These are phyloP conservation scores for Molorchus minor DNA, from an alignment of 2,888 invertebrate species.

Conservation along the genomic window DNA sequence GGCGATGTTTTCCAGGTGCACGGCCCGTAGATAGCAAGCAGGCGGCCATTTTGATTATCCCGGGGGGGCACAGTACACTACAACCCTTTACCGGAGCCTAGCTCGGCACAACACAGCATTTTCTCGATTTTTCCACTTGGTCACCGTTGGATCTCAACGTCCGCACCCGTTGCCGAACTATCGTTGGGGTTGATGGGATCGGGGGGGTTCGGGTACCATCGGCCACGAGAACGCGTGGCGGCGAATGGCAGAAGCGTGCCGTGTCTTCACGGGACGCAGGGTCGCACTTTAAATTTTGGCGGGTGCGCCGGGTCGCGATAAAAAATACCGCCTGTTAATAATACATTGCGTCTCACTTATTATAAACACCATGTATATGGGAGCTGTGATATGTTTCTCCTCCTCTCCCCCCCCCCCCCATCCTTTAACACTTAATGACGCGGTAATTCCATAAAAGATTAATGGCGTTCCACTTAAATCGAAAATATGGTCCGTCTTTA, in stretches of 20 bases:
- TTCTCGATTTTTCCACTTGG: slow-evolving; percentile 18
- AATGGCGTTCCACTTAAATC: no score
- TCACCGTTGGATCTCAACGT: slow-evolving; percentile 27
- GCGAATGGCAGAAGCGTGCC: slow-evolving; percentile 25
- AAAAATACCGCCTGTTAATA: no score
- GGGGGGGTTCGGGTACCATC: slow-evolving; percentile 22
- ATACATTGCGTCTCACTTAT: no score
- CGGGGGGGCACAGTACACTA: slow-evolving; percentile 15
- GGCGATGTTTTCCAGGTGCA: slow-evolving; percentile 38
- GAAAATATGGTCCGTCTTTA: no score
- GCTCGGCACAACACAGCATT: slow-evolving; percentile 21
- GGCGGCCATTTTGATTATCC: slow-evolving; percentile 37
- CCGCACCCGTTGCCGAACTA: slow-evolving; percentile 34
- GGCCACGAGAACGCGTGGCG: slow-evolving; percentile 34
- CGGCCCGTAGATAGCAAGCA: slow-evolving; percentile 35
- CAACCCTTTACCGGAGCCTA: not conserved
- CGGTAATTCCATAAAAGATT: no score
- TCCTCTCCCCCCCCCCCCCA: no score
- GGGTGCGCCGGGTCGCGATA: not conserved
- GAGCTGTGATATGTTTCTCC: no score
- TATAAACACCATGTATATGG: no score
- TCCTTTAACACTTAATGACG: no score
- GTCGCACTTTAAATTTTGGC: not conserved
- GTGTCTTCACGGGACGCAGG: slow-evolving; percentile 8
- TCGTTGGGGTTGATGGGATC: slow-evolving; percentile 26